Base-by-base conservation (phyloP, 2,888 invertebrate species). In the Graphium colonna region DNA sequence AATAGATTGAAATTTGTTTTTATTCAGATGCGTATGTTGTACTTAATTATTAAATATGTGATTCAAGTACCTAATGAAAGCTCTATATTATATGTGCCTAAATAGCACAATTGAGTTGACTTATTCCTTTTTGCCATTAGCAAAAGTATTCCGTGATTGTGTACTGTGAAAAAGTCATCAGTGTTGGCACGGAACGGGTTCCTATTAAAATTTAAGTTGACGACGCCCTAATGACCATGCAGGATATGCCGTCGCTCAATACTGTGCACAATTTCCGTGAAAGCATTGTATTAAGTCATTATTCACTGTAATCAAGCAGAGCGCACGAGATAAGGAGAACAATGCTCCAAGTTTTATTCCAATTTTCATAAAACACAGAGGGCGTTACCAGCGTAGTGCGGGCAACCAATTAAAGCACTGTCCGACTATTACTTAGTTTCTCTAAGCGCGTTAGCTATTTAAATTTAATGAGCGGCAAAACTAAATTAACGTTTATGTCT, bases 201-300 rank as follows among this genome's bases (percentile, higher is more conserved):
- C 56, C 52, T 62, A 73, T 77, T 71, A 70, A 74, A 73, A 69
- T 71, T 69, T 59, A 64, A 73, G 62, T 69, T 71, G 77, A 78
- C 73, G 75, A 76, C 73, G 74, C 76, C 69, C 60, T 82, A 79
- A 82, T 78, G 73, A 75, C 64, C 65, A 68, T 68, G 67, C 70
- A 63, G 75, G 72, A 75, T 73, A 75, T 66, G 65, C 67, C 66
- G 66, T 60, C 60, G 71, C 61, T 52, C 70, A 62, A 67, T 79
- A 80, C 79, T 69, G 73, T 64, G 62, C 61, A 74, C 71, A 81
- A 79, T 82, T 79, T 79, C 75, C 73, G 64, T 76, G 72, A 79
- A 81, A 82, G 77, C 75, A 73, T 78, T 79, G 73, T 80, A 85
- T 86, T 81, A 80, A 85, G 83, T 76, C 81, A 82, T 83, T 82